A percentile compares a stretch with the other conserved stretches of the same genome.
Conservation (phyloP, 1,140 invertebrate genomes). For the Plodia interpunctella region DNA sequence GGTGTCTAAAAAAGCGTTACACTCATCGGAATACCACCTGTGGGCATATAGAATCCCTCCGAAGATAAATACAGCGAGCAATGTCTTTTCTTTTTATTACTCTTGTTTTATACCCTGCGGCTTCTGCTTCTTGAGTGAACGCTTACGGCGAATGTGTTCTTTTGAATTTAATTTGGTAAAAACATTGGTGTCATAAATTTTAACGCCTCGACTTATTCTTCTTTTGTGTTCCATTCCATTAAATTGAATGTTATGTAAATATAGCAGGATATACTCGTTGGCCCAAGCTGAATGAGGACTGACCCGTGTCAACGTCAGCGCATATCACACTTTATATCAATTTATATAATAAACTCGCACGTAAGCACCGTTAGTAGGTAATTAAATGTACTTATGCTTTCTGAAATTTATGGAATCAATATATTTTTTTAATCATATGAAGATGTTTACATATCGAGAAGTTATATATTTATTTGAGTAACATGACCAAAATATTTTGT, state of each 20-base stretch:
- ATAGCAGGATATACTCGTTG: background rate
- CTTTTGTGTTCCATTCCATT: background rate
- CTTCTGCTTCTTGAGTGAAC: background rate
- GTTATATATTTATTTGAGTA: no score
- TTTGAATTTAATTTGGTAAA: background rate
- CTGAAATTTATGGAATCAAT: background rate
- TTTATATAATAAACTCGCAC: constrained; percentile 12
- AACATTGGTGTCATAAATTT: constrained; percentile 3
- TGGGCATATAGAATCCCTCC: background rate
- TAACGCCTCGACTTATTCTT: background rate
- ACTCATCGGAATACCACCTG: background rate
- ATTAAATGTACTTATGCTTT: constrained; percentile 1
- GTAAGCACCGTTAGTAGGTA: background rate
- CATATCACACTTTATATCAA: constrained; percentile 11
- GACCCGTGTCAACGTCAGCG: constrained; percentile 16
- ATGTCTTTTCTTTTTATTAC: constrained; percentile 6
- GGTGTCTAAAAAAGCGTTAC: background rate
- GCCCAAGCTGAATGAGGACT: constrained; percentile 9
- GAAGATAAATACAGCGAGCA: background rate
- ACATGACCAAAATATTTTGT: no score
- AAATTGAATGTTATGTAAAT: constrained; percentile 11
- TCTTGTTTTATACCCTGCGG: background rate
- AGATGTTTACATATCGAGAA: no score
- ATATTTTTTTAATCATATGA: no score
- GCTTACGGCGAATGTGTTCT: background rate